Percentiles rank a stretch among this genome's conserved stretches.
Conservation (phyloP, 2,797 vertebrate species). For the Macropus fuliginosus region DNA sequence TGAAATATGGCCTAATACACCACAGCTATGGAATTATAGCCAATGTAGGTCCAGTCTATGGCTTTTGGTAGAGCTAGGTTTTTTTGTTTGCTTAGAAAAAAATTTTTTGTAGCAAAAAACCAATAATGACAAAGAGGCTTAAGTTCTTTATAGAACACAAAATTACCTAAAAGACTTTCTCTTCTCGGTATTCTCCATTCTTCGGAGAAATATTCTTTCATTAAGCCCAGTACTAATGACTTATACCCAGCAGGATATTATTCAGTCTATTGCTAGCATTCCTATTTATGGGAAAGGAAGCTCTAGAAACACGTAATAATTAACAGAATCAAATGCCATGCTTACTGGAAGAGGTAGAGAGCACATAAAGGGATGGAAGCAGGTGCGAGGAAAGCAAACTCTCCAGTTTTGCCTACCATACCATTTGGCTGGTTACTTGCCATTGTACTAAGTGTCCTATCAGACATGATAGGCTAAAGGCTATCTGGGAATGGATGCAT, state of each 20-base stretch:
- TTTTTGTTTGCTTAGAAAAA: neutral
- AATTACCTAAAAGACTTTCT: fast-evolving
- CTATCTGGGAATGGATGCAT: too few relatives aligned
- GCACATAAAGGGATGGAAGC: too few relatives aligned
- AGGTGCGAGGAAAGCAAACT: neutral
- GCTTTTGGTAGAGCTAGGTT: neutral
- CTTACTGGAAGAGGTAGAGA: neutral
- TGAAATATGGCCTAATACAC: neutral
- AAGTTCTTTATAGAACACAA: neutral
- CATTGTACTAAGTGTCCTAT: fast-evolving
- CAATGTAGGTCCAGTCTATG: neutral
- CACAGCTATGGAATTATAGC: neutral
- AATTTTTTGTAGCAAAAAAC: neutral
- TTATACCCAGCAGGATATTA: neutral
- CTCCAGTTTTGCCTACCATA: fast-evolving
- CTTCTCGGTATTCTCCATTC: neutral
- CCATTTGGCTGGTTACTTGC: neutral
- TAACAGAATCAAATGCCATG: neutral
- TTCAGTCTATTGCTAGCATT: neutral
- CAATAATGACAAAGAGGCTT: neutral
- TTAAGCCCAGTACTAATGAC: neutral
- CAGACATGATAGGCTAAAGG: fast-evolving
- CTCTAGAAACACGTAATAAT: neutral
- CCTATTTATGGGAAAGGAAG: neutral
- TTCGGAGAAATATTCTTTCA: neutral